Conservation (phyloP, 2,888 invertebrate genomes). For the Amblyjoppa fuscipennis region DNA sequence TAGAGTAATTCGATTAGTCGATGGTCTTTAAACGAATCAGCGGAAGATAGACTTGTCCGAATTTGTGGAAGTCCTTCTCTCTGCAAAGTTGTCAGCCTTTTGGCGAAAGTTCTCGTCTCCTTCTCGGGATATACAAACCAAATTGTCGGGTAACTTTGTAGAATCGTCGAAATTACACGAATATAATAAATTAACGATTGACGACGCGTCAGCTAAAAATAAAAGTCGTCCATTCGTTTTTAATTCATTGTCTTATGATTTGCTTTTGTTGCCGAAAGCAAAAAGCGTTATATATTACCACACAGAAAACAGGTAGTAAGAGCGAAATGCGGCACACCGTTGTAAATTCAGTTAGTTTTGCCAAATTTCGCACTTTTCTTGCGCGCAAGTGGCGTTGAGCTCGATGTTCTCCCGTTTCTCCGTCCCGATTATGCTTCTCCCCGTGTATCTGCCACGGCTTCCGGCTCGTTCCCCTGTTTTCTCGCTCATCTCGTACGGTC, state of each 20-base stretch:
- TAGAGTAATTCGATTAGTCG: not conserved
- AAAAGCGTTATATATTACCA: not conserved
- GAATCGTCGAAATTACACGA: not conserved
- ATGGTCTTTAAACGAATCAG: not conserved
- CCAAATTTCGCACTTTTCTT: conserved; percentile 43
- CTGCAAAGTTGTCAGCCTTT: not conserved
- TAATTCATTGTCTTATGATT: not conserved
- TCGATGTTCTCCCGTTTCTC: conserved; percentile 24
- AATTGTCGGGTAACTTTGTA: not conserved
- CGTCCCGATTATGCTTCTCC: conserved; percentile 6
- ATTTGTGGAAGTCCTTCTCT: not conserved
- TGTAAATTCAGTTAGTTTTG: conserved; percentile 53
- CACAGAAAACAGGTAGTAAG: not conserved
- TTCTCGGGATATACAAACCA: not conserved
- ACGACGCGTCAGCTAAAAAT: not conserved
- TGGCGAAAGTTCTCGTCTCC: not conserved
- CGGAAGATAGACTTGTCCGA: not conserved
- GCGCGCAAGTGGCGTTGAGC: conserved; percentile 36
- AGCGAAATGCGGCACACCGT: not conserved
- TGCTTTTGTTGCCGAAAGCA: not conserved
- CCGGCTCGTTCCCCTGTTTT: not conserved
- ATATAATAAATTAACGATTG: not conserved
- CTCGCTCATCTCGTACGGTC: conserved; percentile 21
- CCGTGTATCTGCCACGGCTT: not conserved
- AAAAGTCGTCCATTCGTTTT: not conserved